Conservation (phyloP, 2,888 invertebrate species). For the Tridacna crocea region DNA sequence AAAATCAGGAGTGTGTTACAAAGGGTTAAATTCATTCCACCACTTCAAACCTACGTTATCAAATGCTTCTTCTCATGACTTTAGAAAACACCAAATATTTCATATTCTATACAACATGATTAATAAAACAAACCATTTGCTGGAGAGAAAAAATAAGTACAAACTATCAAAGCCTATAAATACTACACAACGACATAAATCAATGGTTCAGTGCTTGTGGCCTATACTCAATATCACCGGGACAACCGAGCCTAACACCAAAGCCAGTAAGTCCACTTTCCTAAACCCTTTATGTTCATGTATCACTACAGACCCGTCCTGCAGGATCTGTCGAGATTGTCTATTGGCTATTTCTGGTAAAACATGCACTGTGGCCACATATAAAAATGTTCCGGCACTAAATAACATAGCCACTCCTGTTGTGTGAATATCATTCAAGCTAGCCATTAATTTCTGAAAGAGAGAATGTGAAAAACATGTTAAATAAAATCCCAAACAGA, state of each 20-base stretch:
- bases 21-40: no score
- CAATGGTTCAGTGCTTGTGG: conserved; percentile 86
- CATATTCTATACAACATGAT: no score
- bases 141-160: not conserved
- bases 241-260: conserved; percentile 94
- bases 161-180: not conserved
- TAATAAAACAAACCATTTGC: no score
- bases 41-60: no score
- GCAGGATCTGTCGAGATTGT: conserved; percentile 70
- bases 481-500: no score
- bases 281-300: conserved; percentile 86
- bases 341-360: conserved; percentile 91
- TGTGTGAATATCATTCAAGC: conserved; percentile 93
- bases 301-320: conserved; percentile 79
- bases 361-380: conserved; percentile 99
- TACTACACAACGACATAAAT: no score
- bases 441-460: conserved; percentile 94
- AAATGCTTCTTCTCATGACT: no score
- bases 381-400: conserved; percentile 99
- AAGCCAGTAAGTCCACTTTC: conserved; percentile 91
- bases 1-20: no score
- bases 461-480: conserved; percentile 38
- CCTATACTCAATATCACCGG: conserved; percentile 96
- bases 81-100: no score
- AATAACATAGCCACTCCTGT: conserved; percentile 99